Evolutionary conservation across 2,888 invertebrate species (phyloP).

Genomic region (Lasioglossum calceatum): DNA sequence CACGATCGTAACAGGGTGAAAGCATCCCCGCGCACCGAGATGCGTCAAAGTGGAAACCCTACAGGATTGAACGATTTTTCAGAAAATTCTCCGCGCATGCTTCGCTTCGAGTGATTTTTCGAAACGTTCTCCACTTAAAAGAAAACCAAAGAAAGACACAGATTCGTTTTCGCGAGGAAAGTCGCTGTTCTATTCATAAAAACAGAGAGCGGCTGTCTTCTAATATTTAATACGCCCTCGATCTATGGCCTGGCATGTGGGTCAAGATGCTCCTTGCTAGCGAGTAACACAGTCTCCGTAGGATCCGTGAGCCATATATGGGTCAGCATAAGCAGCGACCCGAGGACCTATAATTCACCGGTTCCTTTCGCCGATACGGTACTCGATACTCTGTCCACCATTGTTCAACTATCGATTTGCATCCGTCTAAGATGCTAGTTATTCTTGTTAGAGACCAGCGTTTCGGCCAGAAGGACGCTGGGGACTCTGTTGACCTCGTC

Average conservation of each 20-base stretch:
- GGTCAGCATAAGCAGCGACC: neutral
- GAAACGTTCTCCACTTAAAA: neutral
- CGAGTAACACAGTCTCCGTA: neutral
- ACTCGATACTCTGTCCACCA: neutral
- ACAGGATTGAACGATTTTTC: slow-evolving; percentile 13
- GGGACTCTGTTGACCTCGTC: neutral
- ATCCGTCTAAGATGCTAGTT: neutral
- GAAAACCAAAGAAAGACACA: too few relatives aligned
- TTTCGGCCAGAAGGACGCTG: neutral
- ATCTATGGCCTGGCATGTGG: neutral
- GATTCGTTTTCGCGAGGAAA: neutral
- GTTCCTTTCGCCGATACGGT: neutral
- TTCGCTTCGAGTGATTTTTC: neutral
- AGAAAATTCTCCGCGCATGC: neutral
- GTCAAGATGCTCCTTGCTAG: slow-evolving; percentile 8
- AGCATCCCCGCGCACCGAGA: slow-evolving; percentile 15
- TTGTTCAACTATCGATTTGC: neutral
- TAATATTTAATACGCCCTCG: slow-evolving; percentile 7
- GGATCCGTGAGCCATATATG: neutral
- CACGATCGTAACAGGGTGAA: slow-evolving; percentile 15
- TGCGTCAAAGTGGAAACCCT: slow-evolving; percentile 23
- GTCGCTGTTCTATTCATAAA: neutral
- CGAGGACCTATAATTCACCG: neutral
- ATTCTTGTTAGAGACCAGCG: neutral
- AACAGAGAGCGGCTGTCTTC: neutral